Percentiles rank a stretch among this genome's conserved stretches.
Evolutionary conservation across 2,888 invertebrate genomes (phyloP).

Genomic region (Caradrina clavipalpis): DNA sequence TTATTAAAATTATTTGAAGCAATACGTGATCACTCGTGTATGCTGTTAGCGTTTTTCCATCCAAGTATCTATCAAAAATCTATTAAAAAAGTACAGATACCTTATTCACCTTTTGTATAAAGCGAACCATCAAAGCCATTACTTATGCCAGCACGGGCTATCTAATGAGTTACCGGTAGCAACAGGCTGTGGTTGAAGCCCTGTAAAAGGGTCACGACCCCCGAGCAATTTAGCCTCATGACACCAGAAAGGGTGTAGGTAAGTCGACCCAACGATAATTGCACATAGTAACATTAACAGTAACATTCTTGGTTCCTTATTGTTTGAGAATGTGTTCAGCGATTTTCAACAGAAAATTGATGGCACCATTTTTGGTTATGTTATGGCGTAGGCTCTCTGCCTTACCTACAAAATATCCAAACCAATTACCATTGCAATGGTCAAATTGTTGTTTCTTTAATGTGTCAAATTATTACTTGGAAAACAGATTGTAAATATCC

Average conservation of each 20-base stretch:
- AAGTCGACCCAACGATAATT: conserved; percentile 40
- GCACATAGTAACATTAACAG: conserved; percentile 34
- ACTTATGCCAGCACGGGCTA: conserved; percentile 19
- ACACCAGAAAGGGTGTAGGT: conserved; percentile 37
- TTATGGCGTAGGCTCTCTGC: background rate
- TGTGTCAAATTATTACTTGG: too few species aligned
- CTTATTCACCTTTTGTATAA: background rate
- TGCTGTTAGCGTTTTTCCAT: too few species aligned
- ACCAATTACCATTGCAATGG: too few species aligned
- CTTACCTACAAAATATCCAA: background rate
- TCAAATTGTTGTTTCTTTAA: too few species aligned
- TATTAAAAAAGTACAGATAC: conserved; percentile 3
- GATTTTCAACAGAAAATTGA: conserved; percentile 6
- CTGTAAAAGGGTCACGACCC: conserved; percentile 48
- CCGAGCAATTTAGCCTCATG: conserved; percentile 42
- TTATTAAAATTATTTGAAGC: too few species aligned
- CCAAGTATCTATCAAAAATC: background rate
- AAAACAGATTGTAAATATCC: too few species aligned
- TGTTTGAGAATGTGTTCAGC: conserved; percentile 9
- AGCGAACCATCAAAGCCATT: conserved; percentile 25
- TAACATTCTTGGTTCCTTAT: conserved; percentile 24
- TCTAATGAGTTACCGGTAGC: conserved; percentile 45
- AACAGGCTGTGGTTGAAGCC: conserved; percentile 40
- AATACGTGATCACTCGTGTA: too few species aligned
- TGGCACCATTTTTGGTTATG: background rate